Conservation (phyloP, 2,888 invertebrate species). For the Lymantria monacha region DNA sequence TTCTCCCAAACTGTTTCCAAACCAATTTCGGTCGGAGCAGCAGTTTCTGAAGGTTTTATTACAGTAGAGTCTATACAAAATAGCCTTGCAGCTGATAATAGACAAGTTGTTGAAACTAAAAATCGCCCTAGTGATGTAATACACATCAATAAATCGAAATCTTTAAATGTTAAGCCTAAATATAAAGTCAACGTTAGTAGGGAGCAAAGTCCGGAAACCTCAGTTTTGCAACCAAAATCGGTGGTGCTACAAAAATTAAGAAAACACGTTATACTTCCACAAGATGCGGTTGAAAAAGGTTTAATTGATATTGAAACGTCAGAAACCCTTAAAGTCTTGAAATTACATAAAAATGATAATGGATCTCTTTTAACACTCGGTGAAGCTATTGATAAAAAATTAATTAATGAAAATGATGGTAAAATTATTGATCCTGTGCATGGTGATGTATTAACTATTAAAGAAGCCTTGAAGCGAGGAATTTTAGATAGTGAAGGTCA, state of each 20-base stretch:
- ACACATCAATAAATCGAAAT: constrained; percentile 77
- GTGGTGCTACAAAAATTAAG: constrained; percentile 90
- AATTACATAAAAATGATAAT: constrained; percentile 79
- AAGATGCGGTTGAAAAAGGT: constrained; percentile 89
- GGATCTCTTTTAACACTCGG: constrained; percentile 86
- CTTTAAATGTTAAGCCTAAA: constrained; percentile 84
- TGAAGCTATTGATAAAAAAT: constrained; percentile 87
- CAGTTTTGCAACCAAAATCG: constrained; percentile 85
- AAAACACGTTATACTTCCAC: constrained; percentile 87
- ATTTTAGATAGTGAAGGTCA: constrained; percentile 89
- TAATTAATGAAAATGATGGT: constrained; percentile 88
- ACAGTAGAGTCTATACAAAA: constrained; percentile 78
- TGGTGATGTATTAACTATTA: constrained; percentile 90
- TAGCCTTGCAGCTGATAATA: constrained; percentile 63
- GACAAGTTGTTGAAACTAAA: constrained; percentile 45
- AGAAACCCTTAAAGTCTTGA: constrained; percentile 84
- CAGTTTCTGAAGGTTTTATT: constrained; percentile 79
- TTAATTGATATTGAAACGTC: constrained; percentile 90
- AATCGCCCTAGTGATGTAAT: constrained; percentile 73
- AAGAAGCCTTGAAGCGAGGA: constrained; percentile 92
- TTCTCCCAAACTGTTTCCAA: constrained; percentile 64
- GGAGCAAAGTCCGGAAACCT: constrained; percentile 80
- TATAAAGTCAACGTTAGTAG: constrained; percentile 85
- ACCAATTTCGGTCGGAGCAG: constrained; percentile 82
- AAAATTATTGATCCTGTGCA: constrained; percentile 91